Percentiles rank a stretch among this genome's conserved stretches.
Conservation (phyloP, 2,113 vertebrate species). For the Labeo rohita region DNA sequence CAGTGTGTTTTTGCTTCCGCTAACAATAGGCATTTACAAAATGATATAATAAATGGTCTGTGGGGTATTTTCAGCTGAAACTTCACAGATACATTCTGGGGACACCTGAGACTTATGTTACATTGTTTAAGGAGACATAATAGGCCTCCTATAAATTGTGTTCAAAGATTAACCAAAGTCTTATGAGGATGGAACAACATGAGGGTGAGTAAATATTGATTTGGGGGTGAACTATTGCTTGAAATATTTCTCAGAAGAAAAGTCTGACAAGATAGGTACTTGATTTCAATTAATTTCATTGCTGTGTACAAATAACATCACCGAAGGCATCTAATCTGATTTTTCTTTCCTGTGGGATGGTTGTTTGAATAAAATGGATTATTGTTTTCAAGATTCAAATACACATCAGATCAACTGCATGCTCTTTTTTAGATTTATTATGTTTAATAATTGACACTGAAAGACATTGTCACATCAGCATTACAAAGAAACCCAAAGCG, state of each 20-base stretch:
- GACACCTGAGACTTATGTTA: too few species aligned
- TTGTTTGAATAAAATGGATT: background rate
- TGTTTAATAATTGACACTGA: conserved; percentile 60
- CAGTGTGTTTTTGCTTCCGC: too few species aligned
- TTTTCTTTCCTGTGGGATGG: background rate
- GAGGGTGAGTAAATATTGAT: background rate
- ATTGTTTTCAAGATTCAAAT: background rate
- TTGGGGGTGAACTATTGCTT: background rate
- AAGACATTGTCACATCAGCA: conserved; percentile 62
- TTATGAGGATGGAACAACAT: background rate
- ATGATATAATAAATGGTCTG: too few species aligned
- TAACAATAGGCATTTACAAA: too few species aligned
- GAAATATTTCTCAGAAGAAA: background rate
- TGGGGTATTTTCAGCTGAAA: too few species aligned
- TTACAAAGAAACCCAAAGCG: conserved; percentile 56
- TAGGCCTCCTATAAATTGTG: too few species aligned
- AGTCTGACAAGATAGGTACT: background rate
- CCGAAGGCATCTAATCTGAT: background rate
- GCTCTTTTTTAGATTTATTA: conserved; percentile 60
- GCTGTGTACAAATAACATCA: background rate
- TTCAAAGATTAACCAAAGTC: too few species aligned
- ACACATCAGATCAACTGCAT: background rate
- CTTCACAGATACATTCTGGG: too few species aligned
- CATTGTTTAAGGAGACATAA: too few species aligned
- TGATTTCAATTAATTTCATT: background rate